Base-by-base conservation (phyloP, 2,113 vertebrate species). In the Lepus timidus region DNA sequence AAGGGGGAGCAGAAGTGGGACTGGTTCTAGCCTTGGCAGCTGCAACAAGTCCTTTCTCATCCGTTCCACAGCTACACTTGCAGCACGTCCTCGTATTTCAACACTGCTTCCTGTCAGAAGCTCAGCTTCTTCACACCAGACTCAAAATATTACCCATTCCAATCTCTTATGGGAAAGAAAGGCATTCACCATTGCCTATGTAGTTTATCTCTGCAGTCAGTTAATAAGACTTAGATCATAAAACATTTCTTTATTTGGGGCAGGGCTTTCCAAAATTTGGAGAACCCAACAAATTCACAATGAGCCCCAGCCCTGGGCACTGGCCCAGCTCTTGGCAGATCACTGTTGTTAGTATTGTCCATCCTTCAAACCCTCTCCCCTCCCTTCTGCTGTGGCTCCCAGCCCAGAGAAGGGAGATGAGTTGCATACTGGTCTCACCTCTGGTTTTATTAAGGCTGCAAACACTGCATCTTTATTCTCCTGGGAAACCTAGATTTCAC, bases 1-100 rank as follows among this genome's bases (percentile, higher is more conserved):
- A 65, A 83, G 67, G 49, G 5, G 33, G 62, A 5, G 1, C 33
- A 22, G 23, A 22, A 11, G 0, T 27, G 51, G 84, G 2, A 62
- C 31, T 62, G 33, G 17, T 61, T 33, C 31, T 19, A 31, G 13
- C 7, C 39, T n/a, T 4, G 4, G 22, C 39, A 78, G 36, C 23
- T 1, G 13, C 23, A 36, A 31, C 11, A 11, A 19, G 29, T 0
- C 64, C 27, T 36, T 25, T 55, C 36, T 55, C 36, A 39, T 29
- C 36, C 9, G 31, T 51, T 25, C 31, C 1, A 62, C 31, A 8
- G 9, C 2, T 19, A 23, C 31, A 17, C 4, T 13, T 31, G 29
- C 10, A 2, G 23, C 11, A 6, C 25, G 14, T 36, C 71, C 33
- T 13, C 6, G 23, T 20, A 3, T 9, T 1, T 6, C 11, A 11